phyloP scores from a whole-genome alignment of 2,113 vertebrate genomes.

The Sminthopsis crassicaudata region DNA sequence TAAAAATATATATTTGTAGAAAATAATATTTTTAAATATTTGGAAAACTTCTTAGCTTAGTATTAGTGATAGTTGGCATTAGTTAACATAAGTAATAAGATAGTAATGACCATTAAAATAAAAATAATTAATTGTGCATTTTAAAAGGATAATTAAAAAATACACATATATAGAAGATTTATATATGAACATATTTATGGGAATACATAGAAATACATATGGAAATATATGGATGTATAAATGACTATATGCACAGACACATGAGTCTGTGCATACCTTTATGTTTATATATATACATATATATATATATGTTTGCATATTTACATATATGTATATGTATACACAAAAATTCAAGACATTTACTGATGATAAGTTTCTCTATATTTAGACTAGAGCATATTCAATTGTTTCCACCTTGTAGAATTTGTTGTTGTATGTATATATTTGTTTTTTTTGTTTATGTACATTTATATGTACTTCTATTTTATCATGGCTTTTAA shows the following conservation, averaged over 20 bases:
- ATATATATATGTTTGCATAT: too few relatives aligned
- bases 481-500: background rate
- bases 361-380: background rate
- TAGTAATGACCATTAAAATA: background rate
- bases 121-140: background rate
- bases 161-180: background rate
- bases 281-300: too few relatives aligned
- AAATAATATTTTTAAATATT: background rate
- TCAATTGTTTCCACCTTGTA: background rate
- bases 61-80: background rate
- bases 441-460: accelerated
- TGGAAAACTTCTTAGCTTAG: background rate
- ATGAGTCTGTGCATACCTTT: too few relatives aligned
- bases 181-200: background rate
- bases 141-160: background rate
- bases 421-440: background rate
- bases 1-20: background rate
- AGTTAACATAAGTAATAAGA: background rate
- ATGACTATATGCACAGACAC: background rate
- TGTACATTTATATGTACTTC: background rate
- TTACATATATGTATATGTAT: too few relatives aligned
- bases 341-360: background rate
- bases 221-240: background rate
- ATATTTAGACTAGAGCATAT: background rate
- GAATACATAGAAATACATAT: background rate